Base-by-base conservation (phyloP, 2,797 vertebrate species). In the Arrhamphus sclerolepis region DNA sequence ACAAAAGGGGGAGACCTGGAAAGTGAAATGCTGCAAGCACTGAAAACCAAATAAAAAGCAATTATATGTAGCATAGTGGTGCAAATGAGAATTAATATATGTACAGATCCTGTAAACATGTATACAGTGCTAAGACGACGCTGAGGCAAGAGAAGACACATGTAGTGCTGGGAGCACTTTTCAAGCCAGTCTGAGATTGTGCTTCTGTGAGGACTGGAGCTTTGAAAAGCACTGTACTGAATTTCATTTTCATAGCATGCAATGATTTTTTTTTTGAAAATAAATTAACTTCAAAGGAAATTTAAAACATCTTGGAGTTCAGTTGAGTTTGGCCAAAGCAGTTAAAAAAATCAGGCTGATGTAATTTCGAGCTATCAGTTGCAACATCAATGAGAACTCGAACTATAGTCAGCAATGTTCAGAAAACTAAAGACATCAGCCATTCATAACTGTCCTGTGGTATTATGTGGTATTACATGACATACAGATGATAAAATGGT, bases 21-120 rank as follows among this genome's bases (percentile, higher is more conserved):
- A 75, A 67, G 75, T 65, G 65, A 63, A 47, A 90, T 78, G 89
- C 89, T 90, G 88, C 86, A 77, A 86, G 89, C 90, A 91, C 86
- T 91, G 79, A 81, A 90, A 91, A 92, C 91, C 91, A 93, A 93
- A 92, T 85, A 70, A 81, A 82, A 84, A 87, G 88, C 88, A 87
- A 89, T 80, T 86, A 86, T 91, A 93, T 91, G 90, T 93, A 92
- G 91, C 90, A 67, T 84, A 87, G 86, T 11, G 60, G 79, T 82
- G 59, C 60, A 21, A 79, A 21, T 65, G 51, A 81, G 79, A 85
- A 84, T 81, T 91, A 90, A 91, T 92, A 92, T 92, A 91, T 89
- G 88, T 81, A 64, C 80, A 86, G 77, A 76, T 3, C 29, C 56
- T 31, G 57, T 49, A 64, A 78, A 74, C 70, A 28, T 44, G 13